Evolutionary conservation across 2,113 vertebrate genomes (phyloP).

Genomic region (Odobenus rosmarus): DNA sequence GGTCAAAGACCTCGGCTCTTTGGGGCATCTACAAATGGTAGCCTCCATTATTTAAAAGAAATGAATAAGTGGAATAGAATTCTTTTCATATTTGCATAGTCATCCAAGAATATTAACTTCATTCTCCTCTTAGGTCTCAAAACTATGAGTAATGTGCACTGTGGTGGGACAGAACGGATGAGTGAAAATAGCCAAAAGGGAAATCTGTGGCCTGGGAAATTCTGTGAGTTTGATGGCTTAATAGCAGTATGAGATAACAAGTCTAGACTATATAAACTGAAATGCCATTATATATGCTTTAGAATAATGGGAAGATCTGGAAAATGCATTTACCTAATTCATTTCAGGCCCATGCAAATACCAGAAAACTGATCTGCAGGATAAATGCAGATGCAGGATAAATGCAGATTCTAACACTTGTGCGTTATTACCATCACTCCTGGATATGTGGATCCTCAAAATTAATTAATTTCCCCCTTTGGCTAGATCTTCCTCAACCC

Average conservation of each 20-base stretch:
- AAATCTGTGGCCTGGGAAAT: slow-evolving; percentile 63
- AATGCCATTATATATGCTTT: slow-evolving; percentile 61
- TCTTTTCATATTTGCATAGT: slow-evolving; percentile 46
- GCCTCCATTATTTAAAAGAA: background rate
- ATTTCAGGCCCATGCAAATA: slow-evolving; percentile 40
- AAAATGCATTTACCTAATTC: slow-evolving; percentile 70
- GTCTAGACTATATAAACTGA: slow-evolving; percentile 74
- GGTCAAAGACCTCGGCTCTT: slow-evolving; percentile 36
- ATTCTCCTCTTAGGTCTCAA: background rate
- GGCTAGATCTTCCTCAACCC: background rate
- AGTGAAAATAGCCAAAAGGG: slow-evolving; percentile 63
- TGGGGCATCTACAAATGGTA: slow-evolving; percentile 27
- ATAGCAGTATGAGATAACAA: slow-evolving; percentile 72
- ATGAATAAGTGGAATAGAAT: background rate
- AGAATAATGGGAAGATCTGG: slow-evolving; percentile 68
- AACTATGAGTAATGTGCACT: slow-evolving; percentile 2
- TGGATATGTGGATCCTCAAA: background rate
- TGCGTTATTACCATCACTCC: background rate
- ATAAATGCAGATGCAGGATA: background rate
- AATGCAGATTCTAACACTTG: background rate
- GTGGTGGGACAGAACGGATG: slow-evolving; percentile 14
- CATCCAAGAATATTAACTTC: slow-evolving; percentile 31
- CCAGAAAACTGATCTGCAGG: slow-evolving; percentile 7
- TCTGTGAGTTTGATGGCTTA: slow-evolving; percentile 63
- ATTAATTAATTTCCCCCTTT: background rate